Percentiles rank a stretch among this genome's conserved stretches.
These are phyloP conservation scores for Enteromius anoplus DNA, from an alignment of 2,797 vertebrate genomes.

Conservation along the genomic window DNA sequence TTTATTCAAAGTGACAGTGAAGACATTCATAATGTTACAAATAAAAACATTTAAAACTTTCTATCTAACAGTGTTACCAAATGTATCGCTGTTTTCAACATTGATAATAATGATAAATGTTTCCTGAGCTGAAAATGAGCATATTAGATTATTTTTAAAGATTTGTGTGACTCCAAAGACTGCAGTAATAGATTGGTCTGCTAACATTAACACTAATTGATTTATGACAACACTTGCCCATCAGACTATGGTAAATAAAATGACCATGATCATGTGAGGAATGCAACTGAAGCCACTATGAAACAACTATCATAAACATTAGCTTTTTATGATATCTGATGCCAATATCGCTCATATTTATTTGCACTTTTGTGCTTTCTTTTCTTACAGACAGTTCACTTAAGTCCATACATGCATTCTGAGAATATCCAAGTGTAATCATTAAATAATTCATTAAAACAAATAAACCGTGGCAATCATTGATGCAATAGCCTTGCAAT, in stretches of 20 bases:
- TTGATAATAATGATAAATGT: not conserved
- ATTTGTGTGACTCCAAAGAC: no score
- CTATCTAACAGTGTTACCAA: not conserved
- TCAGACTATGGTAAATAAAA: conserved; percentile 48
- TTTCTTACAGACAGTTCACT: not conserved
- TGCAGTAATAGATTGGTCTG: not conserved
- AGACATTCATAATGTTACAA: not conserved
- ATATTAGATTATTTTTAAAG: no score
- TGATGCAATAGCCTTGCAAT: conserved; percentile 29
- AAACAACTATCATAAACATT: not conserved
- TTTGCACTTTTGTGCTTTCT: not conserved
- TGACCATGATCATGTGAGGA: conserved; percentile 18
- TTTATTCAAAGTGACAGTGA: not conserved
- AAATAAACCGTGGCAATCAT: conserved; percentile 14
- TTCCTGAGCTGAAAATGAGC: not conserved
- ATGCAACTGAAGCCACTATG: not conserved
- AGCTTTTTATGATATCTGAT: not conserved
- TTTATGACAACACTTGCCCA: conserved; percentile 16
- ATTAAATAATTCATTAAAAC: conserved; percentile 20
- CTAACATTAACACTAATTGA: conserved; percentile 4
- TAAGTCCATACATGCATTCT: not conserved
- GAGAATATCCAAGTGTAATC: conserved; percentile 3
- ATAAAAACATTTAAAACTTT: not conserved
- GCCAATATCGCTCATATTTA: conserved; percentile 24
- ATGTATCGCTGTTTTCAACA: not conserved